Evolutionary conservation across 2,797 vertebrate genomes (phyloP).

Genomic region (Lycodopsis pacificus): DNA sequence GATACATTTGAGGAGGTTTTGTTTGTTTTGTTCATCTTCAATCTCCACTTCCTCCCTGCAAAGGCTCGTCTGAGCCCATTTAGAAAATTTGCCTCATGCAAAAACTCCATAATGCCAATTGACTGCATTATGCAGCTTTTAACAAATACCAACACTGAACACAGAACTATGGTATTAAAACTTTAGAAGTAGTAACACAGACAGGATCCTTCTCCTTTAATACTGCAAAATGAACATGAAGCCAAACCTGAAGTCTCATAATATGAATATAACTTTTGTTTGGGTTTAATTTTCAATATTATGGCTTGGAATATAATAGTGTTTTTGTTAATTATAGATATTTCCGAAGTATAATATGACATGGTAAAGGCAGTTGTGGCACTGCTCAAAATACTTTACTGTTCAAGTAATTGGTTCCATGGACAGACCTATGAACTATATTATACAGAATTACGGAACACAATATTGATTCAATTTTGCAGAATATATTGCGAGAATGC

Average conservation of each 20-base stretch:
- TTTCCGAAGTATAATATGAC: not conserved
- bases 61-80: conserved; percentile 33
- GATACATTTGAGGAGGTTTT: conserved; percentile 24
- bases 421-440: not conserved
- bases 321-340: not conserved
- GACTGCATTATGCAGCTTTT: conserved; percentile 1
- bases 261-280: not conserved
- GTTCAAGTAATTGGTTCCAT: conserved; percentile 8
- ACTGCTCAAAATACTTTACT: not conserved
- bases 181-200: not conserved
- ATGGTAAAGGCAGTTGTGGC: not conserved
- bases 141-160: conserved; percentile 10
- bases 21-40: conserved; percentile 56
- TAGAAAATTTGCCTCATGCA: conserved; percentile 25
- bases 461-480: not conserved
- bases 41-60: conserved; percentile 22
- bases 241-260: not conserved
- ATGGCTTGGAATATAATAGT: not conserved
- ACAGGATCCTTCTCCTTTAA: not conserved
- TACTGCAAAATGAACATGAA: not conserved
- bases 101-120: conserved; percentile 1
- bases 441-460: not conserved
- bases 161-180: not conserved
- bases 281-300: not conserved
- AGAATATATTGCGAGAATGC: not conserved